Percentiles rank a stretch among this genome's conserved stretches.
phyloP scores from a whole-genome alignment of 2,113 vertebrate species.

The Orientallactaga bullata region DNA sequence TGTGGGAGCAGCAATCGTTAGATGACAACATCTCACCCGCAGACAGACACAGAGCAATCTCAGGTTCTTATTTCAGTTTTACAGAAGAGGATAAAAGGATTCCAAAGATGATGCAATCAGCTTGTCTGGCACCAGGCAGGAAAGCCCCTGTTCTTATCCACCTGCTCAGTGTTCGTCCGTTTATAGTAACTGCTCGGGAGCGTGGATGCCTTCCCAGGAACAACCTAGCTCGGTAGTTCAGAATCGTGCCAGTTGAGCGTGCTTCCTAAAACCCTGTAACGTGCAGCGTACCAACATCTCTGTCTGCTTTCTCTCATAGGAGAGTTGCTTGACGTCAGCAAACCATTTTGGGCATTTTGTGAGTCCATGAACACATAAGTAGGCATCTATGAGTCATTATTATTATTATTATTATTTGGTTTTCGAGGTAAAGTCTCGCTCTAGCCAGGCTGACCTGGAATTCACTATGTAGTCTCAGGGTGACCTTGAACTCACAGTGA shows the following conservation, averaged over 20 bases:
- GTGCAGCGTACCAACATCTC: background rate
- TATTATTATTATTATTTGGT: too few relatives aligned
- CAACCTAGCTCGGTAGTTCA: background rate
- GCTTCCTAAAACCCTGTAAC: background rate
- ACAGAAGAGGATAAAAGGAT: background rate
- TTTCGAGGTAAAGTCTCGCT: too few relatives aligned
- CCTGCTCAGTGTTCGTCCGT: background rate
- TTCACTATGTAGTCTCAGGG: too few relatives aligned
- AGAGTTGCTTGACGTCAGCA: background rate
- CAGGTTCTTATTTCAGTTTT: background rate
- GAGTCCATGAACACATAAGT: background rate
- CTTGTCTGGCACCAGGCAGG: background rate
- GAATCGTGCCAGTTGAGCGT: background rate
- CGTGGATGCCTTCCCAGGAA: background rate
- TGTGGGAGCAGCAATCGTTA: slow-evolving; percentile 8
- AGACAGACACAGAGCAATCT: too few relatives aligned
- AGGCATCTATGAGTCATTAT: background rate
- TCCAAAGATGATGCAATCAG: background rate
- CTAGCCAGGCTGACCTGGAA: too few relatives aligned
- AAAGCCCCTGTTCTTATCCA: background rate
- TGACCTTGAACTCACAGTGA: too few relatives aligned
- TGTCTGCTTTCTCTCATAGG: background rate
- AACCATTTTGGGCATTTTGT: background rate
- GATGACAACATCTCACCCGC: slow-evolving; percentile 65
- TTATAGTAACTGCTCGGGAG: background rate